Conservation (phyloP, 2,888 invertebrate species). For the Helleia helle region DNA sequence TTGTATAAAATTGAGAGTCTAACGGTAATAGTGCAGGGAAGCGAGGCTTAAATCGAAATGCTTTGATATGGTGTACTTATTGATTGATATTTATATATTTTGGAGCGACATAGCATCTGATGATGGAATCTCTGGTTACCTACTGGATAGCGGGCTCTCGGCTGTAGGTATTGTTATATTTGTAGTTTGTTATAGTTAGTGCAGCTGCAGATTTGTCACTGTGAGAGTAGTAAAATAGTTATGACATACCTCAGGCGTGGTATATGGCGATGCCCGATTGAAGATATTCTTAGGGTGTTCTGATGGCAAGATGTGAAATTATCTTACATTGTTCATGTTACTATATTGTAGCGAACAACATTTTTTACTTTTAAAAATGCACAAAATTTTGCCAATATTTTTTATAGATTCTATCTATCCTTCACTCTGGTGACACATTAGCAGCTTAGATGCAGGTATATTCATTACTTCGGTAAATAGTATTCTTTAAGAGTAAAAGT, state of each 20-base stretch:
- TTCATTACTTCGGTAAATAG: conserved; percentile 2
- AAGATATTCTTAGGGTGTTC: conserved; percentile 21
- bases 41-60: background rate
- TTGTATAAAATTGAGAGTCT: background rate
- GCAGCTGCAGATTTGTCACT: conserved; percentile 1
- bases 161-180: conserved; percentile 12
- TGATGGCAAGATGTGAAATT: conserved; percentile 19
- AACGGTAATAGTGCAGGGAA: background rate
- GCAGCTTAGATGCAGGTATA: background rate
- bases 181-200: conserved; percentile 13
- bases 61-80: conserved; percentile 18
- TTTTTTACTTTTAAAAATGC: conserved; percentile 6
- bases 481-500: background rate
- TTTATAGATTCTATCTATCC: background rate
- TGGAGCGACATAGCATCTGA: conserved; percentile 26
- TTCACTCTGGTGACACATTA: background rate
- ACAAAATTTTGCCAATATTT: conserved; percentile 8
- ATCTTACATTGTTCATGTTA: too few relatives aligned
- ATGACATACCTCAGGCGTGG: conserved; percentile 12
- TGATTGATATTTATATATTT: conserved; percentile 11
- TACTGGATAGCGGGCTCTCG: conserved; percentile 9
- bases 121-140: conserved; percentile 28
- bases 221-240: conserved; percentile 8
- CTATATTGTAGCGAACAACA: background rate
- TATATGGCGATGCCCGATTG: conserved; percentile 15